These are phyloP conservation scores for Ictalurus punctatus DNA, from an alignment of 2,113 vertebrate genomes.

Conservation along the genomic window DNA sequence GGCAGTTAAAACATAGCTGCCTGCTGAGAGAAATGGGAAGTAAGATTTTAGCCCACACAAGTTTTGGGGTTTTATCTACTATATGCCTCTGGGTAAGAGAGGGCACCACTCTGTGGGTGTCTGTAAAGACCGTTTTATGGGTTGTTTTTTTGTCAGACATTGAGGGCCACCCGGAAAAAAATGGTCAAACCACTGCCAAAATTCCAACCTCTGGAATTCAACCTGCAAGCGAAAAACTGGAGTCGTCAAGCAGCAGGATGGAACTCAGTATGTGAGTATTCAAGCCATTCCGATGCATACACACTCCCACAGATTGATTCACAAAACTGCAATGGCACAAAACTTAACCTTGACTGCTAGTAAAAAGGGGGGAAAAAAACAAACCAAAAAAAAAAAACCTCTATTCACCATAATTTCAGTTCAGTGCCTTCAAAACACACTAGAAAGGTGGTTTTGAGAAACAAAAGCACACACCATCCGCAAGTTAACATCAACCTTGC, in stretches of 20 bases:
- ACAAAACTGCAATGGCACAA: background rate
- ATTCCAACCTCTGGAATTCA: slow-evolving; percentile 48
- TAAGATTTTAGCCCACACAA: slow-evolving; percentile 64
- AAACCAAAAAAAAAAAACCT: background rate
- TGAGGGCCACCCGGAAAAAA: slow-evolving; percentile 42
- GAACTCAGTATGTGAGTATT: background rate
- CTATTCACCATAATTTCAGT: background rate
- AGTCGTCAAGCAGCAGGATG: slow-evolving; percentile 30
- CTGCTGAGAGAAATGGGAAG: slow-evolving; percentile 56
- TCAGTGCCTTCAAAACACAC: background rate
- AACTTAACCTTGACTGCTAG: background rate
- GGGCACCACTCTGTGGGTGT: slow-evolving; percentile 34
- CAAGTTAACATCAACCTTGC: background rate
- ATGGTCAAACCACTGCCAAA: slow-evolving; percentile 43
- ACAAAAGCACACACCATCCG: background rate
- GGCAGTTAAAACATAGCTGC: slow-evolving; percentile 63
- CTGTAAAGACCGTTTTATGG: slow-evolving; percentile 55
- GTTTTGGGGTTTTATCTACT: slow-evolving; percentile 56
- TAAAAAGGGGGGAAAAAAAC: background rate
- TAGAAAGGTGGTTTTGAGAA: too few species aligned
- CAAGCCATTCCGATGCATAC: slow-evolving; percentile 15
- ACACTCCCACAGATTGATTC: slow-evolving; percentile 18
- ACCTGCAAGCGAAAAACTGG: slow-evolving; percentile 25
- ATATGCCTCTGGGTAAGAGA: slow-evolving; percentile 53
- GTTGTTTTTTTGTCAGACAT: slow-evolving; percentile 54